Conservation (phyloP, 2,113 vertebrate species). For the Ibidorhyncha struthersii region DNA sequence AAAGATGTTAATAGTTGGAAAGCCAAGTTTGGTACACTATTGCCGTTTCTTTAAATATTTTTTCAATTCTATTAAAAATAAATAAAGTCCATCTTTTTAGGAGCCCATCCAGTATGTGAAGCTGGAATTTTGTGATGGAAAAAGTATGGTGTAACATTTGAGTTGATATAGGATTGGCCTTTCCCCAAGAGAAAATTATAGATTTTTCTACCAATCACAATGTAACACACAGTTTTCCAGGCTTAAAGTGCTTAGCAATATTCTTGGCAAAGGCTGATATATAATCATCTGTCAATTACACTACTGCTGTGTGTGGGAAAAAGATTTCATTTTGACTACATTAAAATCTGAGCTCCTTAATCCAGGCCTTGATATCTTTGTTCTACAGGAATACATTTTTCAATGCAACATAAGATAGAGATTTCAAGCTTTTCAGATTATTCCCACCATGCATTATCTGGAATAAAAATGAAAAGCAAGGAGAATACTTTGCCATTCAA, state of each 20-base stretch:
- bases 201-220: conserved; percentile 61
- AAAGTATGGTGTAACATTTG: background rate
- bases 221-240: conserved; percentile 58
- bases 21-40: background rate
- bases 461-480: background rate
- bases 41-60: background rate
- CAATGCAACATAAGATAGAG: background rate
- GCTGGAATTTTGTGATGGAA: conserved; percentile 34
- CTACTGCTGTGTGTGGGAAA: conserved; percentile 37
- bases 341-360: conserved; percentile 66
- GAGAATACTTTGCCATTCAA: background rate
- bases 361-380: conserved; percentile 38
- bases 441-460: background rate
- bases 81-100: background rate
- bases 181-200: conserved; percentile 63
- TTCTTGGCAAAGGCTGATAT: conserved; percentile 59
- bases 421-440: background rate
- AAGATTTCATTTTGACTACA: conserved; percentile 58
- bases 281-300: conserved; percentile 74
- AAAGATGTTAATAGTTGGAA: background rate
- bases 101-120: background rate
- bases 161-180: conserved; percentile 36
- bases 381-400: conserved; percentile 32
- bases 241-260: conserved; percentile 52
- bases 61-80: conserved; percentile 10